Conservation (phyloP, 2,113 vertebrate species). For the Hemiscyllium ocellatum region DNA sequence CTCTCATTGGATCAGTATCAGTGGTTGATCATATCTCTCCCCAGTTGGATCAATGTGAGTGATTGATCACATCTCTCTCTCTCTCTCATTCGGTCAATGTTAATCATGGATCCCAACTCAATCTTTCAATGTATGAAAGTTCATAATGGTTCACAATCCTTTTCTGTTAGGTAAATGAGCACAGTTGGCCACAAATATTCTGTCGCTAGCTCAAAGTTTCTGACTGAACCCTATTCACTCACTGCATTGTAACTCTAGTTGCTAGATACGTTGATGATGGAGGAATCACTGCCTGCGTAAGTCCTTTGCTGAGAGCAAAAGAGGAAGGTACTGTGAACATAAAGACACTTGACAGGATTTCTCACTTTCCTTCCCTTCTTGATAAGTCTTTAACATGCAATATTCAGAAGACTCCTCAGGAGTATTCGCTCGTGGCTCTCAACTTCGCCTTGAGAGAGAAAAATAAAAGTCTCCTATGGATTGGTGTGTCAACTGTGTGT, state of each 20-base stretch:
- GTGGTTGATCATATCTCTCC: background rate
- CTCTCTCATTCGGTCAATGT: background rate
- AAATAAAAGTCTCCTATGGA: no score
- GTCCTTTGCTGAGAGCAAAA: no score
- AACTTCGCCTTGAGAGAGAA: no score
- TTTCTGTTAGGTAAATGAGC: background rate
- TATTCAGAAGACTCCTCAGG: no score
- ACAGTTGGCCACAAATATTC: background rate
- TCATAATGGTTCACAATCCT: background rate
- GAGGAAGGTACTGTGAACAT: no score
- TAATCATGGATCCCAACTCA: background rate
- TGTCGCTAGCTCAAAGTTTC: background rate
- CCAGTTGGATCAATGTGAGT: background rate
- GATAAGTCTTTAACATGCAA: no score
- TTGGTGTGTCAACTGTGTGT: no score
- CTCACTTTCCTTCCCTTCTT: no score
- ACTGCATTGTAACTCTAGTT: no score
- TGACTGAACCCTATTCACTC: no score
- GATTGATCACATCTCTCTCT: background rate
- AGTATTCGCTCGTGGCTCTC: no score
- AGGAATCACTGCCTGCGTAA: background rate
- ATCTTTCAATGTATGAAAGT: background rate
- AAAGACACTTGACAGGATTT: no score
- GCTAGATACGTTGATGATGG: background rate
- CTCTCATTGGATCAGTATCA: background rate